These are phyloP conservation scores for Erynnis tages DNA, from an alignment of 2,888 invertebrate species.

Conservation along the genomic window DNA sequence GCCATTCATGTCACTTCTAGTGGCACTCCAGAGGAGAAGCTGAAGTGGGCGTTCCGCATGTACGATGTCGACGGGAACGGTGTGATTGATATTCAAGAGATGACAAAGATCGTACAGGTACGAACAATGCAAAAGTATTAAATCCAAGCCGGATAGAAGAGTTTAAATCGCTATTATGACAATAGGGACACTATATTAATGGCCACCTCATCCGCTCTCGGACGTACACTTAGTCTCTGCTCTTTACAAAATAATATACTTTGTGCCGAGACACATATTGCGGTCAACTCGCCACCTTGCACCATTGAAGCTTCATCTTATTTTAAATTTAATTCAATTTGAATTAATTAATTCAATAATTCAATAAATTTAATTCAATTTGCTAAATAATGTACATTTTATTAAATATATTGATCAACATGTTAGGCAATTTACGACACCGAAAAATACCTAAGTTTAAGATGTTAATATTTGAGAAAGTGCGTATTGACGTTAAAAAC, in stretches of 20 bases:
- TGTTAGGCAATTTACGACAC: too few species aligned
- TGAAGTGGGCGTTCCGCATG: conserved; percentile 99
- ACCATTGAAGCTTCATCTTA: background rate
- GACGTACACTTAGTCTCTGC: conserved; percentile 20
- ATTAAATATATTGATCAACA: too few species aligned
- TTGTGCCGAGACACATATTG: conserved; percentile 10
- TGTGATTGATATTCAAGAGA: conserved; percentile 98
- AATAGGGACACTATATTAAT: conserved; percentile 16
- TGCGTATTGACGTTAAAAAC: too few species aligned
- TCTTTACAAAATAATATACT: conserved; percentile 17
- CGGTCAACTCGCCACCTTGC: background rate
- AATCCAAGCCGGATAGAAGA: too few species aligned
- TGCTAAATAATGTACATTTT: too few species aligned
- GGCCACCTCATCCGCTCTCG: background rate
- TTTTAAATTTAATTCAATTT: background rate
- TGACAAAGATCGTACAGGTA: conserved; percentile 99
- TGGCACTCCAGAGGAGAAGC: conserved; percentile 98
- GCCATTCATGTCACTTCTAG: conserved; percentile 99
- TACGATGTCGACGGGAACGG: conserved; percentile 99
- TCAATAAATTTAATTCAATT: too few species aligned
- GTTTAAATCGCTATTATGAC: background rate
- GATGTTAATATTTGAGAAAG: too few species aligned
- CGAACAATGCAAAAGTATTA: background rate
- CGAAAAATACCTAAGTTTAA: too few species aligned
- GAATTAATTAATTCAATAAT: too few species aligned